A percentile compares a stretch with the other conserved stretches of the same genome.
Evolutionary conservation across 2,888 invertebrate species (phyloP).

Genomic region (Sceliomorpha sp.): DNA sequence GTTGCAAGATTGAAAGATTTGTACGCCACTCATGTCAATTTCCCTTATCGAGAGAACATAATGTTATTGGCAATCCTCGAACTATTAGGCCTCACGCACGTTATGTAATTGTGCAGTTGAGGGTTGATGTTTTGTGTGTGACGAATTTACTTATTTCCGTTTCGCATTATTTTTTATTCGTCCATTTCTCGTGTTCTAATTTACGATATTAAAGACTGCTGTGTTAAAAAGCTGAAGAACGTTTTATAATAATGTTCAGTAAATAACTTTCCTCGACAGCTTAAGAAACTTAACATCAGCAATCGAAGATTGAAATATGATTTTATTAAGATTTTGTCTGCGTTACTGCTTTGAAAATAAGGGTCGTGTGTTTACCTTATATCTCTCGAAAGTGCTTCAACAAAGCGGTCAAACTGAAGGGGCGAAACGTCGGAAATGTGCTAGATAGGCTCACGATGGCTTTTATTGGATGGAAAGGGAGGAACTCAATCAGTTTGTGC

Average conservation of each 20-base stretch:
- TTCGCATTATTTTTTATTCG: too few species aligned
- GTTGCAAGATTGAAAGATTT: conserved; percentile 76
- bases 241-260: too few species aligned
- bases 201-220: too few species aligned
- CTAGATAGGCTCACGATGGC: conserved; percentile 17
- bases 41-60: conserved; percentile 74
- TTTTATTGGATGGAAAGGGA: conserved; percentile 23
- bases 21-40: conserved; percentile 74
- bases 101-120: conserved; percentile 29
- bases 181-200: too few species aligned
- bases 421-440: conserved; percentile 35
- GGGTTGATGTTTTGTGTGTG: conserved; percentile 25
- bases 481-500: conserved; percentile 31
- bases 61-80: conserved; percentile 78
- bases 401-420: conserved; percentile 27
- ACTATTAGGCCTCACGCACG: conserved; percentile 64
- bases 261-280: too few species aligned
- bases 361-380: conserved; percentile 12
- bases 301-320: too few species aligned
- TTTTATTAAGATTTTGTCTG: conserved; percentile 9
- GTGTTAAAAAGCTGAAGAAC: too few species aligned
- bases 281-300: too few species aligned
- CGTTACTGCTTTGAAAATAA: conserved; percentile 7
- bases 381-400: conserved; percentile 19
- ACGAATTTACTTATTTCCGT: conserved; percentile 21